Conservation (phyloP, 1,140 invertebrate species). For the Epicauta chinensis region DNA sequence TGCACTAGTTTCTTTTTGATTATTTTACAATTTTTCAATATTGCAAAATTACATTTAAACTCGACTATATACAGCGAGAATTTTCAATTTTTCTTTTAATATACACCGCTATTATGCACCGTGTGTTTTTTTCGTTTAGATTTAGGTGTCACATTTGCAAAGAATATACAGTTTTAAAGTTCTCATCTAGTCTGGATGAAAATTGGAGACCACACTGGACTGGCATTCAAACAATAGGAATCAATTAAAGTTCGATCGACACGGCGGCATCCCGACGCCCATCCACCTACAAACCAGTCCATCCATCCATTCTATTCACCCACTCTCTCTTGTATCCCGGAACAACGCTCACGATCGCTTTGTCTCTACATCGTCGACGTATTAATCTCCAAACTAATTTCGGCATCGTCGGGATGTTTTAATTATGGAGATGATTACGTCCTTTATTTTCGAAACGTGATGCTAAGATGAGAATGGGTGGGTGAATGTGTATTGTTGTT, state of each 20-base stretch:
- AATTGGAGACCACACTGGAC: too few species aligned
- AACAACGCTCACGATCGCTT: too few species aligned
- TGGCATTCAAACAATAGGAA: not conserved
- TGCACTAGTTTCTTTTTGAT: too few species aligned
- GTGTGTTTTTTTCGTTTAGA: too few species aligned
- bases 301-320: conserved; percentile 8
- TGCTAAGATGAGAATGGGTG: conserved; percentile 1
- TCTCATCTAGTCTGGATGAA: too few species aligned
- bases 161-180: too few species aligned
- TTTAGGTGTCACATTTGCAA: too few species aligned
- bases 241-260: conserved; percentile 15
- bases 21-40: too few species aligned
- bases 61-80: too few species aligned
- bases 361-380: not conserved
- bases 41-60: too few species aligned
- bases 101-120: too few species aligned
- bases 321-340: not conserved
- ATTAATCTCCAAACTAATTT: conserved; percentile 12
- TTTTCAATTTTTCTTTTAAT: too few species aligned
- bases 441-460: conserved; percentile 3
- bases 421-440: conserved; percentile 13
- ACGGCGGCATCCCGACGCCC: not conserved
- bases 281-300: conserved; percentile 8
- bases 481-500: conserved; percentile 1
- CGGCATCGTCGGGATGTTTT: conserved; percentile 8